Conservation (phyloP, 2,113 vertebrate genomes). For the Chlamydotis undulata region DNA sequence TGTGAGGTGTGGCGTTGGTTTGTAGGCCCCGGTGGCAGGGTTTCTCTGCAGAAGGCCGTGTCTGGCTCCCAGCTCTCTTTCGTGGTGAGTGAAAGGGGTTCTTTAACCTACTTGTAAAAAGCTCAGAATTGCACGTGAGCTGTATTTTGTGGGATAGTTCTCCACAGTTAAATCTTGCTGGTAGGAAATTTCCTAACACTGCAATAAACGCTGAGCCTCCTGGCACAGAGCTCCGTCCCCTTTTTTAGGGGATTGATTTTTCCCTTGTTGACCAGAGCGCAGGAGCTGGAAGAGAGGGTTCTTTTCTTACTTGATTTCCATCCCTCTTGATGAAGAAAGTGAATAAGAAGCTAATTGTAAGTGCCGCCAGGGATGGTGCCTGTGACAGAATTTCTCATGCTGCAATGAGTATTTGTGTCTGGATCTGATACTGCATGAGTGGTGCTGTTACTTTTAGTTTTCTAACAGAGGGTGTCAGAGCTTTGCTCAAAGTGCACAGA, state of each 20-base stretch:
- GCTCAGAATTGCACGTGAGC: background rate
- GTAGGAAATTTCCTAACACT: background rate
- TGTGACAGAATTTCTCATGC: accelerated
- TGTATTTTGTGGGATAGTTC: background rate
- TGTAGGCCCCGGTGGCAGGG: accelerated
- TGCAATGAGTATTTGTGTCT: background rate
- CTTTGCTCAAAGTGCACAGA: background rate
- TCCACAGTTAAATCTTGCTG: background rate
- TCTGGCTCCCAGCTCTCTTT: background rate
- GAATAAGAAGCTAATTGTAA: background rate
- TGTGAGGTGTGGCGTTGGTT: background rate
- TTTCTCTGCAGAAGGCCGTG: background rate
- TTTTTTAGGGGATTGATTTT: background rate
- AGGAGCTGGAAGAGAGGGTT: background rate
- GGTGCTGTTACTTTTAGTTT: background rate
- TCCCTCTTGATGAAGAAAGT: background rate
- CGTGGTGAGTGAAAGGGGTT: background rate
- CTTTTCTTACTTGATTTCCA: background rate
- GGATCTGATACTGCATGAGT: background rate
- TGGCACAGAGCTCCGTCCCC: background rate
- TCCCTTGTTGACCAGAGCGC: background rate
- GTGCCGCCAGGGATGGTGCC: background rate
- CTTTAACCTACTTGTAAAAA: background rate
- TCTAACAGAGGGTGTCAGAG: background rate
- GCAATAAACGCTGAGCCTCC: background rate